Evolutionary conservation across 2,888 invertebrate genomes (phyloP), one percentile per base, ranked within the genome.

Genomic region (Apamea anceps): DNA sequence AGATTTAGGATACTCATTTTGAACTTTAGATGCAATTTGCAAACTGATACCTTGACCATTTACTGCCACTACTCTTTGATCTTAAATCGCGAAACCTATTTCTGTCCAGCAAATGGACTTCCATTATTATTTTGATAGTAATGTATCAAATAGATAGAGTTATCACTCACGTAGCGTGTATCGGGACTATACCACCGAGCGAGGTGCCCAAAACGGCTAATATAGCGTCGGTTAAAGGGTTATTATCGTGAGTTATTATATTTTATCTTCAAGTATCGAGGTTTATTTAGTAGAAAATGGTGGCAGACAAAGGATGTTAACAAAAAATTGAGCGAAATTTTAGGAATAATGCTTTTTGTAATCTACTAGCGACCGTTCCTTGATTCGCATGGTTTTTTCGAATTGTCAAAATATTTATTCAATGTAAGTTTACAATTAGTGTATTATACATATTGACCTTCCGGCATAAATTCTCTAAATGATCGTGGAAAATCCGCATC

Each of bases 211-310:
- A 91, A 93, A 92, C 90, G 91, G 90, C 91, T 91, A 91, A 92
- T 91, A 91, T 86, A 90, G 88, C 88, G 85, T 74, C 85, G 84
- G 91, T 91, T 91, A 95, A 95, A 93, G 95, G 94, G 94, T 93
- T 95, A 93, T 95, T 94, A 90, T 81, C 87, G 80, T 93, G 93
- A 94, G 91, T 92, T 94, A 94, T 94, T 93, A 91, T 92, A 92
- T 92, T 93, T 85, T 89, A 91, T 91, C 92, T 92, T 89, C 84
- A 89, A 90, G 89, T 85, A 86, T 82, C 81, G 80, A 75, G 83
- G 81, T 85, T 85, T 88, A 87, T 87, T 85, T 82, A 77, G 68
- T 80, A 80, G 66, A 85, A 85, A 87, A 87, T 67, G 62, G 32
- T 68, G 60, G 28, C 45, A 78, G 51, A 78, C 57, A 68, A 75